A percentile compares a stretch with the other conserved stretches of the same genome.
phyloP scores from a whole-genome alignment of 2,888 invertebrate species.

The Hylaea fasciaria region DNA sequence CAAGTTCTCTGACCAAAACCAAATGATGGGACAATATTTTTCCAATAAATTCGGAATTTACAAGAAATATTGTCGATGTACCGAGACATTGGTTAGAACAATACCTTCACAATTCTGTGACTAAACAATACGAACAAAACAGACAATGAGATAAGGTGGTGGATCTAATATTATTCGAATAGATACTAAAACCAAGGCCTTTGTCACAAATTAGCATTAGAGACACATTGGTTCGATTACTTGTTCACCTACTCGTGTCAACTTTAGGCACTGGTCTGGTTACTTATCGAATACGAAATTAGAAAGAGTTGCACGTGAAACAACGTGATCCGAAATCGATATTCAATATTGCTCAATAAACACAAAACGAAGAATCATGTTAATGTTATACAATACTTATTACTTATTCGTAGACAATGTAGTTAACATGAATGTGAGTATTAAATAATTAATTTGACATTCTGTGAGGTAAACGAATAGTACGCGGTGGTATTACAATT shows the following conservation, averaged over 20 bases:
- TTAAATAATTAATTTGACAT: neutral
- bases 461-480: neutral
- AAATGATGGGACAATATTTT: neutral
- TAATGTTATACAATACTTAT: too few species aligned
- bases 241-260: conserved; percentile 21
- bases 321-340: conserved; percentile 18
- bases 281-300: conserved; percentile 19
- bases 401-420: too few species aligned
- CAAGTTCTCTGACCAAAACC: too few species aligned
- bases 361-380: neutral
- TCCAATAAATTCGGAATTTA: neutral
- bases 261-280: conserved; percentile 12
- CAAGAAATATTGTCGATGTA: too few species aligned
- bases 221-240: conserved; percentile 17
- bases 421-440: neutral
- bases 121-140: neutral
- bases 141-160: conserved; percentile 1
- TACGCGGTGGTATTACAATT: neutral
- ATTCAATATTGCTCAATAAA: conserved; percentile 4
- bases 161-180: neutral
- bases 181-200: conserved; percentile 12
- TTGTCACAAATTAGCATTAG: conserved; percentile 14
- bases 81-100: too few species aligned
- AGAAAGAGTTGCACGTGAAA: conserved; percentile 7
- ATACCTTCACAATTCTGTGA: too few species aligned